Evolutionary conservation across 2,797 vertebrate genomes (phyloP).

Genomic region (Sebastes dallii): DNA sequence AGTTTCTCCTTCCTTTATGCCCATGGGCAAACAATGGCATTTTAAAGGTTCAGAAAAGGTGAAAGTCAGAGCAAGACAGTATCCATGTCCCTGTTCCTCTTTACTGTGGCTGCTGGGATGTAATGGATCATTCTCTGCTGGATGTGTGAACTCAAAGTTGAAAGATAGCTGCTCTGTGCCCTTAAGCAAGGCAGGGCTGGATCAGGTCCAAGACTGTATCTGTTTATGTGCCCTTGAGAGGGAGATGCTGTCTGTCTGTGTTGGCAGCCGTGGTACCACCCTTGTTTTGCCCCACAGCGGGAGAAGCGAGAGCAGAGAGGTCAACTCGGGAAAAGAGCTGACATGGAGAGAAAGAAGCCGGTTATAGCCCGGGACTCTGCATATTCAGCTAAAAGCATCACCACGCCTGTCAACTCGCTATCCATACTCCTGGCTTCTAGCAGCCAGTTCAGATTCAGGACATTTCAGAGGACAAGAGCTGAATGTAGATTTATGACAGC

Average conservation of each 20-base stretch:
- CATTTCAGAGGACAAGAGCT: conserved; percentile 30
- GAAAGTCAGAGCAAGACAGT: background rate
- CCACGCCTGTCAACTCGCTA: conserved; percentile 50
- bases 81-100: background rate
- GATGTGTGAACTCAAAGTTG: conserved; percentile 26
- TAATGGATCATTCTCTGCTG: conserved; percentile 11
- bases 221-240: conserved; percentile 59
- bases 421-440: conserved; percentile 37
- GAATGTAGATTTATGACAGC: conserved; percentile 20
- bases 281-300: conserved; percentile 60
- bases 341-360: conserved; percentile 58
- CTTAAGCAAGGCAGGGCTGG: conserved; percentile 42
- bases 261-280: conserved; percentile 56
- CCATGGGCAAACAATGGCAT: background rate
- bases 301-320: conserved; percentile 55
- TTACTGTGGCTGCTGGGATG: background rate
- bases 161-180: conserved; percentile 23
- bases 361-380: conserved; percentile 57
- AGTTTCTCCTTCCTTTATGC: conserved; percentile 17
- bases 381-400: conserved; percentile 64
- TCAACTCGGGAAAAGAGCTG: conserved; percentile 68
- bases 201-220: conserved; percentile 41
- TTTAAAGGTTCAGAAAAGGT: conserved; percentile 5
- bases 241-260: conserved; percentile 47
- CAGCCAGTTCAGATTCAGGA: conserved; percentile 48